Percentiles rank a stretch among this genome's conserved stretches.
phyloP scores from a whole-genome alignment of 2,888 invertebrate species.

The Dysmachus trigonus region DNA sequence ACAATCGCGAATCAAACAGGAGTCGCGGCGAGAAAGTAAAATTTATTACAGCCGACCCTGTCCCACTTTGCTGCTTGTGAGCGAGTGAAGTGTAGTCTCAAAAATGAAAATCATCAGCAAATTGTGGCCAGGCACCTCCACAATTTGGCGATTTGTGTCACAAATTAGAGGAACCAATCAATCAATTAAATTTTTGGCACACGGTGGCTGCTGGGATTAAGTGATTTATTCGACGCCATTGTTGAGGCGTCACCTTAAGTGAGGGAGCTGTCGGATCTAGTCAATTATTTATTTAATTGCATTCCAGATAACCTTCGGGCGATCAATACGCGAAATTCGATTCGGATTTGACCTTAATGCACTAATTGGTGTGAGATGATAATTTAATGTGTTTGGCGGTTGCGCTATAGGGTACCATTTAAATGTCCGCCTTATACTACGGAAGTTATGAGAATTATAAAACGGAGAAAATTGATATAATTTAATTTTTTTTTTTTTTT shows the following conservation, averaged over 20 bases:
- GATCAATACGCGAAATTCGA: background rate
- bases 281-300: background rate
- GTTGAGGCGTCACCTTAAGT: background rate
- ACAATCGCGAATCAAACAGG: slow-evolving; percentile 29
- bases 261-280: background rate
- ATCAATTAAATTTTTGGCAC: slow-evolving; percentile 1
- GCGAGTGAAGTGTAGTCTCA: background rate
- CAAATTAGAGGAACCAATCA: slow-evolving; percentile 9
- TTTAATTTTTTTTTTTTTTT: too few species aligned
- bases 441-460: background rate
- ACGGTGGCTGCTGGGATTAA: background rate
- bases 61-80: background rate
- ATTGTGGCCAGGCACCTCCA: background rate
- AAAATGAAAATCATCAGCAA: background rate
- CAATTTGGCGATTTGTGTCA: slow-evolving; percentile 14
- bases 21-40: slow-evolving; percentile 33
- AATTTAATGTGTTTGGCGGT: background rate
- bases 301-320: background rate
- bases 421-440: background rate
- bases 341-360: background rate
- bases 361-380: background rate
- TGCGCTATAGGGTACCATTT: background rate
- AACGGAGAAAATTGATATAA: background rate
- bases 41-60: slow-evolving; percentile 29
- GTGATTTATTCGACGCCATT: background rate